These are phyloP conservation scores for Bombus pyrosoma DNA, from an alignment of 1,140 invertebrate species.

Conservation along the genomic window DNA sequence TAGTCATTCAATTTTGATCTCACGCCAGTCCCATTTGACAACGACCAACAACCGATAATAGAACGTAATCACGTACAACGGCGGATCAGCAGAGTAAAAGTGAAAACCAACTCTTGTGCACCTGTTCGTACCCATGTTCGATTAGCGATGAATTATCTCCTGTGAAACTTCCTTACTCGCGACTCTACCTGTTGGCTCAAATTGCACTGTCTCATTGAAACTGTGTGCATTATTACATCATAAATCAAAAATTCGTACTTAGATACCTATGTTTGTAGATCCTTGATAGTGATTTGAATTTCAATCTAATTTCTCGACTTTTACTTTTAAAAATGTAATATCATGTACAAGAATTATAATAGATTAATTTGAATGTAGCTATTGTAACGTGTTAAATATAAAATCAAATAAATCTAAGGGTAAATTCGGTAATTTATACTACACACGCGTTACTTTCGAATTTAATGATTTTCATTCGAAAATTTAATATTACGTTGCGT, in stretches of 20 bases:
- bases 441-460: too few species aligned
- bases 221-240: not conserved
- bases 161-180: constrained; percentile 56
- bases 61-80: constrained; percentile 62
- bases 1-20: constrained; percentile 51
- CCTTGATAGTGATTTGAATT: not conserved
- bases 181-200: constrained; percentile 72
- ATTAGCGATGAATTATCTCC: constrained; percentile 75
- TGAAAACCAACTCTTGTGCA: constrained; percentile 69
- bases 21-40: constrained; percentile 49
- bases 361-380: not conserved
- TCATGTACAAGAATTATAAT: not conserved
- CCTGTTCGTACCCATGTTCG: constrained; percentile 73
- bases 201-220: constrained; percentile 42
- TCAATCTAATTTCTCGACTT: not conserved
- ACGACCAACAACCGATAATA: constrained; percentile 66
- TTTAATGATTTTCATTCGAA: not conserved
- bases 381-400: not conserved
- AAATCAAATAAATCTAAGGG: not conserved
- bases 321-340: not conserved
- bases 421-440: not conserved
- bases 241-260: not conserved
- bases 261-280: not conserved
- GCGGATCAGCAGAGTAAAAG: constrained; percentile 63
- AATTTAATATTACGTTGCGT: not conserved